Evolutionary conservation across 2,888 invertebrate species (phyloP), one percentile per base, ranked within the genome.

Genomic region (Thymelicus sylvestris): DNA sequence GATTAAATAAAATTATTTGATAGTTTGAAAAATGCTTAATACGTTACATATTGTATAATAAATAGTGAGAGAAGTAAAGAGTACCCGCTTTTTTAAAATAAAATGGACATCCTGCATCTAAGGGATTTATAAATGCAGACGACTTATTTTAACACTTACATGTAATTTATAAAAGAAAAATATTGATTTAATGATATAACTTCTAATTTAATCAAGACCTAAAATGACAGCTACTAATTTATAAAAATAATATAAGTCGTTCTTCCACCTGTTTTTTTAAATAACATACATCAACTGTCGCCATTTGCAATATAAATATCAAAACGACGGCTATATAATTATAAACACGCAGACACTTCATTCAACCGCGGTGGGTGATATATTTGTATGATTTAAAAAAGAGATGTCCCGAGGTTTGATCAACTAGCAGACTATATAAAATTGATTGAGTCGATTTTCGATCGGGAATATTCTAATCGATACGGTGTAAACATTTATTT

Each of bases 341-440:
- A 59, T 39, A 39, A 67, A 67, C 15, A 67, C 38, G 48, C 19
- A 67, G 60, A 31, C 59, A 60, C 47, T 66, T 48, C 66, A 66
- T 19, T 31, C 38, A 39, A 38, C 8, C 59, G 39, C 52, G 24
- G 47, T 63, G 48, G 63, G 63, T 50, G 63, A 31, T 39, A 19
- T 47, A 60, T 48, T 62, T 62, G 62, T 57, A 57, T 57, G 12
- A 44, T 10, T 44, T 44, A 44, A 44, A 44, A 44, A 31, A 57
- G 57, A 31, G 57, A 57, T 31, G 24, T 57, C 12, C 31, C 24
- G 57, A 13, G 57, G 2, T 13, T 31, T 57, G 31, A 31, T 31
- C 57, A 57, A 57, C 31, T 57, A 31, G 57, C 13, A 57, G 31
- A 24, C 31, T 57, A 57, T 44, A 31, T 57, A 57, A 57, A 57